These are phyloP conservation scores for Hoplostethus atlanticus DNA, from an alignment of 2,797 vertebrate species.

Conservation along the genomic window DNA sequence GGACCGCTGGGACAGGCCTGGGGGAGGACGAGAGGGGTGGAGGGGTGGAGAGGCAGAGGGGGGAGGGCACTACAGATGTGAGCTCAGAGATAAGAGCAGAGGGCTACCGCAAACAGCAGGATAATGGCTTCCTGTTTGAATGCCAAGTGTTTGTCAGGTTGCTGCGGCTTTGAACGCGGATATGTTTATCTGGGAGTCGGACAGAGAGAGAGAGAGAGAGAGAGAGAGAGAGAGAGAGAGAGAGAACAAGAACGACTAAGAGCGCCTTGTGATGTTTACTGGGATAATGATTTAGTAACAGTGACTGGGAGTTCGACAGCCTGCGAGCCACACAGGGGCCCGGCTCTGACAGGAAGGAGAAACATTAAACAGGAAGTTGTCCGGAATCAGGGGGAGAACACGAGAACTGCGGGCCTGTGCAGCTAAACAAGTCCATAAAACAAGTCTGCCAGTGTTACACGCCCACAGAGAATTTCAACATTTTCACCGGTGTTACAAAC, in stretches of 20 bases:
- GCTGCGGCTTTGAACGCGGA: slow-evolving; percentile 70
- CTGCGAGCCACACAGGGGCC: slow-evolving; percentile 24
- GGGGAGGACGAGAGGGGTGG: slow-evolving; percentile 64
- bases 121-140: slow-evolving; percentile 86
- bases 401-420: slow-evolving; percentile 8
- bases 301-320: slow-evolving; percentile 36
- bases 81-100: slow-evolving; percentile 78
- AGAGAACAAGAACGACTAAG: no score
- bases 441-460: neutral
- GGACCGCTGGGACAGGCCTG: slow-evolving; percentile 49
- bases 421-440: slow-evolving; percentile 26
- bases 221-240: no score
- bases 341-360: slow-evolving; percentile 71
- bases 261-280: slow-evolving; percentile 62
- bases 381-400: slow-evolving; percentile 53
- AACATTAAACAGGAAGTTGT: slow-evolving; percentile 79
- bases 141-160: slow-evolving; percentile 72
- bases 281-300: slow-evolving; percentile 60
- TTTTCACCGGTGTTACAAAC: slow-evolving; percentile 15
- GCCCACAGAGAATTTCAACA: slow-evolving; percentile 15
- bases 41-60: slow-evolving; percentile 45
- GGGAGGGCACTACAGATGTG: slow-evolving; percentile 78
- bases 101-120: slow-evolving; percentile 61
- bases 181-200: slow-evolving; percentile 71
- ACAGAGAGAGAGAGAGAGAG: slow-evolving; percentile 1